Percentiles rank a stretch among this genome's conserved stretches.
Conservation (phyloP, 2,888 invertebrate genomes). For the Deilephila elpenor region DNA sequence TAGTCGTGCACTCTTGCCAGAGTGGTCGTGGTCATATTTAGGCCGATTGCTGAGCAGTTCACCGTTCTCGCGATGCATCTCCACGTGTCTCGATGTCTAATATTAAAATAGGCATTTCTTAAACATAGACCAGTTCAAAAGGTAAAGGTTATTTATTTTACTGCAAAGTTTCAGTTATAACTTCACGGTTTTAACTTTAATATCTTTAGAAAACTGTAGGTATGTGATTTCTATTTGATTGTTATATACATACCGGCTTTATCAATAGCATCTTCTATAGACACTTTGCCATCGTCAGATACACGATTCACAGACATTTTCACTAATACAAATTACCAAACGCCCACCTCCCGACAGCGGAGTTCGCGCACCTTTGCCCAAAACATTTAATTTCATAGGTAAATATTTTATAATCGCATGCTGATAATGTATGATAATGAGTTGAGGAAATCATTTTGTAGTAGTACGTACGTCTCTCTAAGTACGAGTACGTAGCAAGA, state of each 20-base stretch:
- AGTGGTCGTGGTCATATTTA: too few relatives aligned
- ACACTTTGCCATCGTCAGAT: conserved; percentile 41
- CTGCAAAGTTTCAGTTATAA: too few relatives aligned
- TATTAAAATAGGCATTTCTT: too few relatives aligned
- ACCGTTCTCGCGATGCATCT: too few relatives aligned
- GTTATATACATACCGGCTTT: conserved; percentile 51
- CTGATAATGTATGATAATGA: conserved; percentile 22
- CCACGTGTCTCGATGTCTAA: too few relatives aligned
- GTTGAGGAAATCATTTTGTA: not conserved
- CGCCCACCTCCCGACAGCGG: not conserved
- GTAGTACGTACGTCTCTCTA: conserved; percentile 15
- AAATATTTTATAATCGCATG: conserved; percentile 23
- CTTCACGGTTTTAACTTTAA: too few relatives aligned
- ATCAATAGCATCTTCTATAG: conserved; percentile 57
- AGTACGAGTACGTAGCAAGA: not conserved
- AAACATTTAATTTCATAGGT: not conserved
- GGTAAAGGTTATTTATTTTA: too few relatives aligned
- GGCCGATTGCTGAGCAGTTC: too few relatives aligned
- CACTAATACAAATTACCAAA: not conserved
- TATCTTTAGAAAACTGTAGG: too few relatives aligned
- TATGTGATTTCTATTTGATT: not conserved
- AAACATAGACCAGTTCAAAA: too few relatives aligned
- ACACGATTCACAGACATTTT: conserved; percentile 41
- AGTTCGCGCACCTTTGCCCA: not conserved
- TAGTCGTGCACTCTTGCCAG: too few relatives aligned